Evolutionary conservation across 2,113 vertebrate genomes (phyloP).

Genomic region (Pachypanchax playfairii): DNA sequence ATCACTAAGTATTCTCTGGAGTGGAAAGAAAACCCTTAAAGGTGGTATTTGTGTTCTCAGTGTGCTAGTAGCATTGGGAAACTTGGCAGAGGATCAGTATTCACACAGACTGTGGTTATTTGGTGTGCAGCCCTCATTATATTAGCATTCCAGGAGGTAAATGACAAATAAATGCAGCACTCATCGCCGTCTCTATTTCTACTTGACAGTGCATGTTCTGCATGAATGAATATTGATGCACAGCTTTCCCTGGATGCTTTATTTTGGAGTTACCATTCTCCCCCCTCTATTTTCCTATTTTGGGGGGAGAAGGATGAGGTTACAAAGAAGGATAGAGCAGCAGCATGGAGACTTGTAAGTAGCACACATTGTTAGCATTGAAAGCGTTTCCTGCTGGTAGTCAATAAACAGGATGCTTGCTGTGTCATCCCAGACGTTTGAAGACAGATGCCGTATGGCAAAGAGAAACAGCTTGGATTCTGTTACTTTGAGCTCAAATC

Average conservation of each 20-base stretch:
- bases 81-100: conserved; percentile 57
- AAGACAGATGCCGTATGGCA: conserved; percentile 74
- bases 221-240: conserved; percentile 78
- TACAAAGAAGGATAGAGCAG: conserved; percentile 24
- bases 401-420: conserved; percentile 78
- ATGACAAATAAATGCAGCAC: conserved; percentile 76
- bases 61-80: conserved; percentile 50
- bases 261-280: conserved; percentile 49
- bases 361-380: conserved; percentile 72
- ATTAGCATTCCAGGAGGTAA: conserved; percentile 78
- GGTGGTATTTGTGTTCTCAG: conserved; percentile 52
- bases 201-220: conserved; percentile 71
- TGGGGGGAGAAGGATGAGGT: conserved; percentile 27
- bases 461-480: conserved; percentile 71
- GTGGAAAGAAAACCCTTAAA: conserved; percentile 34
- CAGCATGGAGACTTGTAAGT: conserved; percentile 66
- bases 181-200: conserved; percentile 70
- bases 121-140: conserved; percentile 69
- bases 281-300: no score
- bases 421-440: conserved; percentile 78
- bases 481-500: conserved; percentile 68
- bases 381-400: conserved; percentile 73
- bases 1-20: conserved; percentile 69
- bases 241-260: conserved; percentile 56
- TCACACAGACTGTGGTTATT: conserved; percentile 66